Evolutionary conservation across 2,113 vertebrate genomes (phyloP).

Genomic region (Turnix velox): DNA sequence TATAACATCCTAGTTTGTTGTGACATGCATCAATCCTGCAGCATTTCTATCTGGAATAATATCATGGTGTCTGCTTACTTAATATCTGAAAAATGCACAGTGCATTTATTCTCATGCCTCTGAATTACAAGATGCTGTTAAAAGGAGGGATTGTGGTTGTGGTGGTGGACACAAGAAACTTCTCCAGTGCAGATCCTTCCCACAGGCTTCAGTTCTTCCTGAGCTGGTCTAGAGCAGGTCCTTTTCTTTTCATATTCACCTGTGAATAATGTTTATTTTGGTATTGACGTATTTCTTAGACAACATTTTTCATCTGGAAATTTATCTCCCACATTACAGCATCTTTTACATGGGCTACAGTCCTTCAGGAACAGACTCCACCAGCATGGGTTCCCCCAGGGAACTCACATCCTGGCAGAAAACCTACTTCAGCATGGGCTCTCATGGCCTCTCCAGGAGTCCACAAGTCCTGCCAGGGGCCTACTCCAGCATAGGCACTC

Average conservation of each 20-base stretch:
- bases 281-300: neutral
- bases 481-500: neutral
- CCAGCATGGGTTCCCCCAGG: neutral
- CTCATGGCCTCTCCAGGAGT: too few species aligned
- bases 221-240: neutral
- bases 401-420: neutral
- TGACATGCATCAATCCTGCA: neutral
- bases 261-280: neutral
- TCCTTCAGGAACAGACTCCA: neutral
- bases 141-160: neutral
- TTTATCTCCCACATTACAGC: neutral
- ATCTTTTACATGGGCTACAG: neutral
- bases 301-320: neutral
- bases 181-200: neutral
- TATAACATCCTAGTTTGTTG: neutral
- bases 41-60: neutral
- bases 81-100: neutral
- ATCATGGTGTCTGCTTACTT: neutral
- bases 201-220: neutral
- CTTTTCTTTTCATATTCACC: neutral
- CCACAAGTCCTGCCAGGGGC: neutral
- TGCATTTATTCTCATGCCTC: neutral
- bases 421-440: neutral
- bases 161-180: neutral
- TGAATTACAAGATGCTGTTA: neutral